phyloP scores from a whole-genome alignment of 1,140 invertebrate genomes.

The Nephotettix cincticeps region DNA sequence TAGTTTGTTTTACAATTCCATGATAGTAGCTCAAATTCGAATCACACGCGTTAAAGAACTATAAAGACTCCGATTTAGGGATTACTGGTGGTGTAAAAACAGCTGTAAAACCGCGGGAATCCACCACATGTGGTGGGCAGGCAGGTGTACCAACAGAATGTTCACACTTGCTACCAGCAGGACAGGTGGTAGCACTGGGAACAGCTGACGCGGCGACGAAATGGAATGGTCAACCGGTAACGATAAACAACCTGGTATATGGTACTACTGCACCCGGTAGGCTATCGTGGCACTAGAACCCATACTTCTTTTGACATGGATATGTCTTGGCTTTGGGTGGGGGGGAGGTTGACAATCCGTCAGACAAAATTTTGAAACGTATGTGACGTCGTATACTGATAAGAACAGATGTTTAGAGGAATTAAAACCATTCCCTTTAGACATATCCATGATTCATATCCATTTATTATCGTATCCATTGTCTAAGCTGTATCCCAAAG shows the following conservation, averaged over 20 bases:
- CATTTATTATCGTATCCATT: not conserved
- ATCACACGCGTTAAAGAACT: too few relatives aligned
- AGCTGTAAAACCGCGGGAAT: not conserved
- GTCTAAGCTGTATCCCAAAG: not conserved
- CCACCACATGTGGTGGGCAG: not conserved
- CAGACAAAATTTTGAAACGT: not conserved
- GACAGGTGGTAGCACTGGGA: not conserved
- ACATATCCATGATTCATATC: not conserved
- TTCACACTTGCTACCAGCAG: not conserved
- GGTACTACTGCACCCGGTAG: not conserved
- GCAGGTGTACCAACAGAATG: conserved; percentile 2
- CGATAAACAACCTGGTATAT: too few relatives aligned
- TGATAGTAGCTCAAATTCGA: too few relatives aligned
- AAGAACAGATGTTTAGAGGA: too few relatives aligned
- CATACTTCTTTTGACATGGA: too few relatives aligned
- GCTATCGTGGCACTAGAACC: not conserved
- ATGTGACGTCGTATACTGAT: not conserved
- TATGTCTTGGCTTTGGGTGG: too few relatives aligned
- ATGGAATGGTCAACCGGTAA: too few relatives aligned
- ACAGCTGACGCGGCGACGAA: too few relatives aligned
- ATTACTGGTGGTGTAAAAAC: too few relatives aligned
- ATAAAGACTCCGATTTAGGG: too few relatives aligned
- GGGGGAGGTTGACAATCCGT: not conserved
- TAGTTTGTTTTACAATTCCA: too few relatives aligned
- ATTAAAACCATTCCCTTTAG: not conserved